phyloP scores from a whole-genome alignment of 2,797 vertebrate genomes.

The Argyrosomus regius region DNA sequence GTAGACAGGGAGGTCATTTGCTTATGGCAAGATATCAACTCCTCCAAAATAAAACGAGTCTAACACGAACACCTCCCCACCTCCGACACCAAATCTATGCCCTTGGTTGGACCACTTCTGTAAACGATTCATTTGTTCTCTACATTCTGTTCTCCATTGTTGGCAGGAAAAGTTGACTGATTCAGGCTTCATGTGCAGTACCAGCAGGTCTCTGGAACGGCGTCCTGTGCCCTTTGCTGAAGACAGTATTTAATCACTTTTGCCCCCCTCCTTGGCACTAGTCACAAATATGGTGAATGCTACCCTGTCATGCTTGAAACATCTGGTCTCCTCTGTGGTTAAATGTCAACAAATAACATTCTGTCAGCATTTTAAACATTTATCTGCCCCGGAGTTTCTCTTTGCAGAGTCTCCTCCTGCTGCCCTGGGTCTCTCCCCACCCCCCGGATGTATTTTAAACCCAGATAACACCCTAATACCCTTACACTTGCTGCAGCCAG shows the following conservation, averaged over 20 bases:
- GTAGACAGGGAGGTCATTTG: neutral
- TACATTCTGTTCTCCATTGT: neutral
- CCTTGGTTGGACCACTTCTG: neutral
- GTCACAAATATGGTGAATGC: slow-evolving; percentile 55
- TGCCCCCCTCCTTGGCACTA: slow-evolving; percentile 22
- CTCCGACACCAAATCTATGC: neutral
- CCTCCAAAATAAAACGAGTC: neutral
- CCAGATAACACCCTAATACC: slow-evolving; percentile 71
- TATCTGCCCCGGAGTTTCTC: slow-evolving; percentile 65
- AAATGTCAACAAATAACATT: slow-evolving; percentile 82
- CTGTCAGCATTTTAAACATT: slow-evolving; percentile 78
- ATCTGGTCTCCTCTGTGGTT: slow-evolving; percentile 70
- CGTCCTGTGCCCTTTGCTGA: slow-evolving; percentile 56
- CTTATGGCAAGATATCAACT: neutral
- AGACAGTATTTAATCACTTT: slow-evolving; percentile 58
- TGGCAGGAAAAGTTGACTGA: slow-evolving; percentile 17
- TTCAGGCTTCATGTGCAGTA: slow-evolving; percentile 25
- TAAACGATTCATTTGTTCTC: neutral
- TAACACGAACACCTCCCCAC: neutral
- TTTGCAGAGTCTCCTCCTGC: slow-evolving; percentile 33
- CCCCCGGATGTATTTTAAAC: slow-evolving; percentile 72
- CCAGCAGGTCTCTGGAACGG: slow-evolving; percentile 42
- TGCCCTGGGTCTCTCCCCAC: slow-evolving; percentile 46
- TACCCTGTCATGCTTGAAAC: slow-evolving; percentile 74
- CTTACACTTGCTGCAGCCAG: slow-evolving; percentile 46